Base-by-base conservation (phyloP, 2,797 vertebrate genomes). In the Florisuga fusca region DNA sequence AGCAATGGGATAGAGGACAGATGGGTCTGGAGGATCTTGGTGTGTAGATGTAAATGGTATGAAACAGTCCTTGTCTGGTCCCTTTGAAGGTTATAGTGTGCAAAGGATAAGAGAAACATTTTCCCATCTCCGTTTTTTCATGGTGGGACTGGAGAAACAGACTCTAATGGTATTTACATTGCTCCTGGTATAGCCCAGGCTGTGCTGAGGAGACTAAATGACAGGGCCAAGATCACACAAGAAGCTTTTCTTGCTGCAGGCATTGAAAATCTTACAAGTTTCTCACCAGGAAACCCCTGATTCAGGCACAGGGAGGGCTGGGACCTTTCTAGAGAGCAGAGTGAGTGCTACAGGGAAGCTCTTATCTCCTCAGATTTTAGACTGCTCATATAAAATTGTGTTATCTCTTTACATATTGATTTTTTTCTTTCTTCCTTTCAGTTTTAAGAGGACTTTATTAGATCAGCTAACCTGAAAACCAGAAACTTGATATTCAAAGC, bases 391-490 rank as follows among this genome's bases (percentile, higher is more conserved):
- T 9, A 53, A 38, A 74, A 55, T 43, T 18, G 1, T 31, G 1
- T 13, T 41, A 16, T 41, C 31, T 21, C 69, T 9, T 29, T 69
- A 5, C 0, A 0, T 38, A n/a, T 16, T 3, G 8, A 7, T 53
- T 53, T 51, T 14, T 51, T 51, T 26, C 26, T 25, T 31, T 19
- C 23, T 22, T 45, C 8, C 3, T 75, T 66, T 54, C 51, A 2
- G 18, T 68, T 68, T 80, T 46, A 22, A 74, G 66, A 80, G 13
- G 26, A 46, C 1, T 76, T 75, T 11, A 17, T 81, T 38, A 53
- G 33, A 4, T 43, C 29, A 66, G 7, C 48, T 51, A 69, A 51
- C 25, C 62, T 54, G 36, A 46, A 89, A 78, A 36, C 1, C 41
- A 64, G 29, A 21, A 54, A 3, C 15, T 51, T 15, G 31, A 16